phyloP scores from a whole-genome alignment of 2,888 invertebrate genomes.

The Coenonympha arcania region DNA sequence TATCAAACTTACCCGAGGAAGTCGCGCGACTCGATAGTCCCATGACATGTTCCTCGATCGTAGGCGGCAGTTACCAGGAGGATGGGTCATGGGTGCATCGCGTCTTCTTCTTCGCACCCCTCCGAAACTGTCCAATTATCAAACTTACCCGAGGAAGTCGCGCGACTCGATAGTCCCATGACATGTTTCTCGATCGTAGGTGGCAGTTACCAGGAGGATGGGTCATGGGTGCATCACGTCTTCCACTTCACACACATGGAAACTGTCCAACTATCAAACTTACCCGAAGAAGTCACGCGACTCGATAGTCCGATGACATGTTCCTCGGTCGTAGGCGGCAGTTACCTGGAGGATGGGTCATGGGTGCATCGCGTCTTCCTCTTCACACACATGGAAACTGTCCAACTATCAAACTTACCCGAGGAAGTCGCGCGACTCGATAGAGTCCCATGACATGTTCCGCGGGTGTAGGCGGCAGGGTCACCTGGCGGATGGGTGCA shows the following conservation, averaged over 20 bases:
- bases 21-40: slow-evolving; percentile 87
- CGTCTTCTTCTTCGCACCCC: slow-evolving; percentile 50
- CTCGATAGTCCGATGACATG: slow-evolving; percentile 91
- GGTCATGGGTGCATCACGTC: slow-evolving; percentile 61
- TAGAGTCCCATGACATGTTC: slow-evolving; percentile 90
- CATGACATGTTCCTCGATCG: slow-evolving; percentile 83
- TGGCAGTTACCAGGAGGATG: no score
- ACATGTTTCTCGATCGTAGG: no score
- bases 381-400: slow-evolving; percentile 44
- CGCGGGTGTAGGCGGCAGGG: slow-evolving; percentile 67
- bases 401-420: slow-evolving; percentile 70
- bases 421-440: slow-evolving; percentile 86
- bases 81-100: slow-evolving; percentile 63
- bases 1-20: slow-evolving; percentile 82
- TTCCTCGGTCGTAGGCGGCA: slow-evolving; percentile 69
- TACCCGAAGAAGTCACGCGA: slow-evolving; percentile 87
- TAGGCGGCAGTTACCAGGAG: slow-evolving; percentile 67
- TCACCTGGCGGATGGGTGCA: slow-evolving; percentile 68
- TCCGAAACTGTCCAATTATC: slow-evolving; percentile 27
- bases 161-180: no score
- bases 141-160: no score
- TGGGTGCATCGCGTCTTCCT: slow-evolving; percentile 57
- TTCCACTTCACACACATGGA: slow-evolving; percentile 44
- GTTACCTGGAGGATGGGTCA: slow-evolving; percentile 67
- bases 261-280: not conserved